phyloP scores from a whole-genome alignment of 2,888 invertebrate genomes.

The Macroteleia sp. region DNA sequence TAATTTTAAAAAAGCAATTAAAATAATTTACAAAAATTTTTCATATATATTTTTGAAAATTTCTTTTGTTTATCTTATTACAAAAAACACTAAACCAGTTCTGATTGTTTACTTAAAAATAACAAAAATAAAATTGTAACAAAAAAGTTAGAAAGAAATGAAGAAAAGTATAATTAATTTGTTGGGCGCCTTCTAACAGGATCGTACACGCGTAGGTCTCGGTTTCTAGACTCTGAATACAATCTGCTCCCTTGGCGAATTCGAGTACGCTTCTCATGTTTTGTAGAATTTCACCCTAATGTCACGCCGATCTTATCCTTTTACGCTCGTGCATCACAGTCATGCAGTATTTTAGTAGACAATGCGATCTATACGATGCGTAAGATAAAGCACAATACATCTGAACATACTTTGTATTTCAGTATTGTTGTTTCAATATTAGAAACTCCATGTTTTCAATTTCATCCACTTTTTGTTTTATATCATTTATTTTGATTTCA shows the following conservation, averaged over 20 bases:
- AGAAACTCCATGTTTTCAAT: too few relatives aligned
- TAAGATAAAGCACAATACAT: slow-evolving; percentile 62
- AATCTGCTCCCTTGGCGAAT: slow-evolving; percentile 66
- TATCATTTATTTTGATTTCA: too few relatives aligned
- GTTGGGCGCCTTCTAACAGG: slow-evolving; percentile 21
- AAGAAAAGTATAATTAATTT: slow-evolving; percentile 1
- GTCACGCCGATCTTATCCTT: slow-evolving; percentile 60
- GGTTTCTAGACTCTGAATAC: slow-evolving; percentile 59
- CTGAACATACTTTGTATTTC: slow-evolving; percentile 45
- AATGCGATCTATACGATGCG: slow-evolving; percentile 60
- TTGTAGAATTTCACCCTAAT: slow-evolving; percentile 65
- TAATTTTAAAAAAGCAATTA: too few relatives aligned
- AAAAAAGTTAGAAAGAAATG: too few relatives aligned
- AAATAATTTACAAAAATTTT: too few relatives aligned
- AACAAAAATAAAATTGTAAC: too few relatives aligned
- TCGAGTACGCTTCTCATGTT: slow-evolving; percentile 67
- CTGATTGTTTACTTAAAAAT: too few relatives aligned
- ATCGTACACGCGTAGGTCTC: too few relatives aligned
- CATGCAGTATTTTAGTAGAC: slow-evolving; percentile 63
- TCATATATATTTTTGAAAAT: too few relatives aligned
- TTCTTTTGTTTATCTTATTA: too few relatives aligned
- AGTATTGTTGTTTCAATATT: slow-evolving; percentile 50
- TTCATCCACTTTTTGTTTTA: too few relatives aligned
- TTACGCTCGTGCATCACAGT: slow-evolving; percentile 62
- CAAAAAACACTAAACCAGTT: too few relatives aligned